Evolutionary conservation across 2,888 invertebrate genomes (phyloP).

Genomic region (Harmothoe impar): DNA sequence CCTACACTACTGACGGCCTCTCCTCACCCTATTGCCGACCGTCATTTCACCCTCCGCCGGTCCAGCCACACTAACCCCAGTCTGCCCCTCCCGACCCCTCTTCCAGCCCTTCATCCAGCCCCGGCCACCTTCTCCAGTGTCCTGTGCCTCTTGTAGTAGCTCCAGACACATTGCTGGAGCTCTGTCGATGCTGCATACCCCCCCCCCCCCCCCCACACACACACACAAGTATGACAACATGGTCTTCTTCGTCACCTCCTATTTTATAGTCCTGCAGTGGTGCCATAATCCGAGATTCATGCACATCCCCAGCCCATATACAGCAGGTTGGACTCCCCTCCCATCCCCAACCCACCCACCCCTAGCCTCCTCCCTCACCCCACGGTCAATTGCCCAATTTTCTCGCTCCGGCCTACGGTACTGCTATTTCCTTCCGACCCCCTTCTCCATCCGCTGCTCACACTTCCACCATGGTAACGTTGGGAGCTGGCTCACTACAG

Average conservation of each 20-base stretch:
- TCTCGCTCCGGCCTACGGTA: background rate
- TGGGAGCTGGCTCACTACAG: background rate
- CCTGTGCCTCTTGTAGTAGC: too few relatives aligned
- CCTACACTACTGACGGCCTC: background rate
- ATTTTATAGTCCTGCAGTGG: too few relatives aligned
- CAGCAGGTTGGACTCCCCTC: background rate
- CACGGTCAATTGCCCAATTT: background rate
- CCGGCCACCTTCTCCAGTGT: background rate
- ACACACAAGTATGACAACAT: too few relatives aligned
- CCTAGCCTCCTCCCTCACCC: background rate
- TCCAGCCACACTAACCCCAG: background rate
- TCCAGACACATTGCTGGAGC: too few relatives aligned
- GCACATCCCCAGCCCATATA: background rate
- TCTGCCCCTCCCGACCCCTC: background rate
- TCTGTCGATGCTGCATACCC: too few relatives aligned
- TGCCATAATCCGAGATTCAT: background rate
- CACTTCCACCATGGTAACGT: background rate
- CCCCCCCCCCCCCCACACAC: too few relatives aligned
- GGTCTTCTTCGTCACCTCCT: too few relatives aligned
- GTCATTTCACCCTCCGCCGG: conserved; percentile 18
- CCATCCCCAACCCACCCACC: background rate
- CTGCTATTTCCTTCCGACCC: background rate
- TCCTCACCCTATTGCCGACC: background rate
- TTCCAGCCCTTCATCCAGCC: background rate
- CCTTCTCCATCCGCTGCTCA: background rate